Conservation (phyloP, 2,113 vertebrate species). For the Tiliqua scincoides region DNA sequence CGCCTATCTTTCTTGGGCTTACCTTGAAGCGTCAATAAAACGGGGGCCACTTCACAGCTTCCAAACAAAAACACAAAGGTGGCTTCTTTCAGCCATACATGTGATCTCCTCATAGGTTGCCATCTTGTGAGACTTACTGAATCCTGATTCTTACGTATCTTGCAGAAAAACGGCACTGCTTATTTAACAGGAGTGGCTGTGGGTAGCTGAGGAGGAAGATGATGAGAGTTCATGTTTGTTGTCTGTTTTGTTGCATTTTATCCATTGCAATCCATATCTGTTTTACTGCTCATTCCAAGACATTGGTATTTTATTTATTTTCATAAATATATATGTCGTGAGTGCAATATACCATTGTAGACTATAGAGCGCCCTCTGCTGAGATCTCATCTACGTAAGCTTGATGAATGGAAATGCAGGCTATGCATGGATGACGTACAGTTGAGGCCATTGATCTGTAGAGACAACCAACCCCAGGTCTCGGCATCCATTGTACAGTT, state of each 20-base stretch:
- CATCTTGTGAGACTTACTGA: no score
- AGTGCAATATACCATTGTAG: no score
- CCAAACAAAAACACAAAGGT: neutral
- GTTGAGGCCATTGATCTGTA: no score
- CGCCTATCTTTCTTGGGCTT: neutral
- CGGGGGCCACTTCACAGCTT: neutral
- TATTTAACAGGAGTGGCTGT: neutral
- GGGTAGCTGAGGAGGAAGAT: neutral
- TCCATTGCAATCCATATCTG: no score
- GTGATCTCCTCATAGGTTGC: neutral
- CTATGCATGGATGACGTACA: neutral
- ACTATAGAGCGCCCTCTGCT: conserved; percentile 48
- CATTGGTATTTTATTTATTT: neutral
- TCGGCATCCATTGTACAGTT: neutral
- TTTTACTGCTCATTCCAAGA: no score
- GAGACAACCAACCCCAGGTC: neutral
- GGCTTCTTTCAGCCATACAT: neutral
- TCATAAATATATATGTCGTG: neutral
- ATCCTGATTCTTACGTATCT: neutral
- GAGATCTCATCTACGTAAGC: fast-evolving
- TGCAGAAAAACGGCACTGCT: neutral
- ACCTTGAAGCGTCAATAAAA: neutral
- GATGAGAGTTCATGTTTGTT: neutral
- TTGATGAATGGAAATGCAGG: fast-evolving
- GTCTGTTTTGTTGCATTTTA: neutral